A percentile compares a stretch with the other conserved stretches of the same genome.
Evolutionary conservation across 2,888 invertebrate genomes (phyloP).

Genomic region (Blastobasis lacticolella): DNA sequence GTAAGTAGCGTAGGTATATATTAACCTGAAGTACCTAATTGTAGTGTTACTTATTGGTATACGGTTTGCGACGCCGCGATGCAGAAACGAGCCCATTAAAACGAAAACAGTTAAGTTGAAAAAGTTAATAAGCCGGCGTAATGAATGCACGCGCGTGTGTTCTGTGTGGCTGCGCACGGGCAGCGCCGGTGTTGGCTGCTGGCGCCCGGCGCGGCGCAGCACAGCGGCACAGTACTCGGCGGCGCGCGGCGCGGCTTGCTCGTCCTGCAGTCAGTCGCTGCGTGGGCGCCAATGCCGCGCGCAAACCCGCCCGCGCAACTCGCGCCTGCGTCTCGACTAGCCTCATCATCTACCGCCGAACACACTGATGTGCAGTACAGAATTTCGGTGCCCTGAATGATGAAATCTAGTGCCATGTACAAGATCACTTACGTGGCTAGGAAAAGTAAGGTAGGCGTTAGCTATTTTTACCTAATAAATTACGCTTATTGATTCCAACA

Average conservation of each 20-base stretch:
- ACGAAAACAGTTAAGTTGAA: conserved; percentile 48
- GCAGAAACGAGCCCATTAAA: conserved; percentile 4
- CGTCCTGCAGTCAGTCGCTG: conserved; percentile 8
- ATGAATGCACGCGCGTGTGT: conserved; percentile 47
- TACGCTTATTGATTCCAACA: too few relatives aligned
- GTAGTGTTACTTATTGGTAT: too few relatives aligned
- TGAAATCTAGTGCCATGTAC: conserved; percentile 65
- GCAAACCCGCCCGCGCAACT: conserved; percentile 1
- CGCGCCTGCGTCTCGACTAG: too few relatives aligned
- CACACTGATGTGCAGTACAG: too few relatives aligned
- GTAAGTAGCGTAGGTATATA: too few relatives aligned
- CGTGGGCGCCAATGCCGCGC: not conserved
- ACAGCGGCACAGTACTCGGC: conserved; percentile 1
- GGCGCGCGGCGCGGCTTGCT: conserved; percentile 16
- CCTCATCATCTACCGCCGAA: too few relatives aligned
- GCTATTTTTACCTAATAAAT: not conserved
- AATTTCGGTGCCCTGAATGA: conserved; percentile 19
- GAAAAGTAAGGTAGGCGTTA: conserved; percentile 50
- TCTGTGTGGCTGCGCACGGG: conserved; percentile 39
- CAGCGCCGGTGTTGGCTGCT: conserved; percentile 15
- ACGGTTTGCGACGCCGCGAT: too few relatives aligned
- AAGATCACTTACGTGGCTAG: conserved; percentile 65
- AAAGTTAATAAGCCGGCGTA: conserved; percentile 53
- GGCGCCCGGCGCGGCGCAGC: conserved; percentile 13
- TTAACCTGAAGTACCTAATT: too few relatives aligned